phyloP scores from a whole-genome alignment of 2,888 invertebrate genomes.

The Ormia ochracea region DNA sequence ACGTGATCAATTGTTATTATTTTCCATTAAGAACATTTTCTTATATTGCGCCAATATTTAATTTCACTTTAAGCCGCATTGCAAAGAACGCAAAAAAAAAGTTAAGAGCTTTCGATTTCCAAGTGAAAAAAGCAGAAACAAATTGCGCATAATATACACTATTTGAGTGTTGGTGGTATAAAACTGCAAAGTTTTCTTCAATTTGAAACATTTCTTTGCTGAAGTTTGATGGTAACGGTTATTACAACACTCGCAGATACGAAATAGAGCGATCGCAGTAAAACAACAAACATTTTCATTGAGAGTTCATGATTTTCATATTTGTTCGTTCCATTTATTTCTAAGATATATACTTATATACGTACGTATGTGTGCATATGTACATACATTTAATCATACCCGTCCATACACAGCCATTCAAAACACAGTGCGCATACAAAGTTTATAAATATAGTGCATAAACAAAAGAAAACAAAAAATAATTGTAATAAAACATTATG shows the following conservation, averaged over 20 bases:
- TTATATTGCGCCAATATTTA: not conserved
- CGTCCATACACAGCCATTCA: not conserved
- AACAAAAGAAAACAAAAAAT: not conserved
- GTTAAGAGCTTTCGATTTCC: slow-evolving; percentile 45
- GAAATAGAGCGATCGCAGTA: slow-evolving; percentile 16
- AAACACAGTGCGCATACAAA: slow-evolving; percentile 2
- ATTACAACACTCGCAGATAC: slow-evolving; percentile 21
- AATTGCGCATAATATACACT: slow-evolving; percentile 13
- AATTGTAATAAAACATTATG: not conserved
- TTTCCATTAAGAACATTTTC: not conserved
- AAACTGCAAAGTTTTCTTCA: slow-evolving; percentile 53
- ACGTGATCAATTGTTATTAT: not conserved
- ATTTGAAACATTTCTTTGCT: slow-evolving; percentile 54
- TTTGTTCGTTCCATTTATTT: not conserved
- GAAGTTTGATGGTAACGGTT: slow-evolving; percentile 57
- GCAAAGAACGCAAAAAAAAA: slow-evolving; percentile 22
- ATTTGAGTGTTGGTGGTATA: slow-evolving; percentile 51
- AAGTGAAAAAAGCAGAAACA: slow-evolving; percentile 11
- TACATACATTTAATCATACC: no score
- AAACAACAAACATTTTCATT: not conserved
- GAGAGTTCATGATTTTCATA: not conserved
- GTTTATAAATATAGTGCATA: not conserved
- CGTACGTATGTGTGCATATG: no score
- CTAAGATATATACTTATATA: slow-evolving; percentile 2
- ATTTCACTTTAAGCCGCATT: not conserved